Conservation (phyloP, 2,797 vertebrate species). For the Emydoidea blandingii region DNA sequence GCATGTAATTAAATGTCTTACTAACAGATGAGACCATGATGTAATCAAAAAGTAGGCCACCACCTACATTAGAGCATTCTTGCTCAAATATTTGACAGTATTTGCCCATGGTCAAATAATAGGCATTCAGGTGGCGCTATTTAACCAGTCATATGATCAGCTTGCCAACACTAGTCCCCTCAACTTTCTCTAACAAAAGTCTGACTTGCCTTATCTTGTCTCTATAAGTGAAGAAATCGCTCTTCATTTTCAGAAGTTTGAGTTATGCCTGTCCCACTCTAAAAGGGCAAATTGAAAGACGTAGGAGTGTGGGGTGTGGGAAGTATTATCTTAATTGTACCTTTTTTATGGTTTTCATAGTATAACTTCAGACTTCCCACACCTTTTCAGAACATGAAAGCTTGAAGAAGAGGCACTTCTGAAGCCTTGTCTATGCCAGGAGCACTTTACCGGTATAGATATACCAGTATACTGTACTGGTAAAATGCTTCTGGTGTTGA, state of each 20-base stretch:
- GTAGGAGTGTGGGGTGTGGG: not conserved
- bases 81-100: not conserved
- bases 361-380: constrained; percentile 22
- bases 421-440: not conserved
- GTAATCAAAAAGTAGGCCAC: not conserved
- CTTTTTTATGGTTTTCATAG: not conserved
- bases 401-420: constrained; percentile 7
- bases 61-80: not conserved
- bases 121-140: not conserved
- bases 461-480: not conserved
- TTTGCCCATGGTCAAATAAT: not conserved
- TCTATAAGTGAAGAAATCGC: not conserved
- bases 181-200: not conserved
- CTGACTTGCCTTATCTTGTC: not conserved
- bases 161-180: not conserved
- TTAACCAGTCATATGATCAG: not conserved
- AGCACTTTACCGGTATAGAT: not conserved
- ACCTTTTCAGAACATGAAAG: too few species aligned
- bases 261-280: not conserved
- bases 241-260: not conserved
- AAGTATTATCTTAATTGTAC: not conserved
- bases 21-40: not conserved
- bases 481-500: not conserved
- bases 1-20: not conserved
- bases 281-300: not conserved